phyloP scores from a whole-genome alignment of 2,888 invertebrate species.

The Merodon equestris region DNA sequence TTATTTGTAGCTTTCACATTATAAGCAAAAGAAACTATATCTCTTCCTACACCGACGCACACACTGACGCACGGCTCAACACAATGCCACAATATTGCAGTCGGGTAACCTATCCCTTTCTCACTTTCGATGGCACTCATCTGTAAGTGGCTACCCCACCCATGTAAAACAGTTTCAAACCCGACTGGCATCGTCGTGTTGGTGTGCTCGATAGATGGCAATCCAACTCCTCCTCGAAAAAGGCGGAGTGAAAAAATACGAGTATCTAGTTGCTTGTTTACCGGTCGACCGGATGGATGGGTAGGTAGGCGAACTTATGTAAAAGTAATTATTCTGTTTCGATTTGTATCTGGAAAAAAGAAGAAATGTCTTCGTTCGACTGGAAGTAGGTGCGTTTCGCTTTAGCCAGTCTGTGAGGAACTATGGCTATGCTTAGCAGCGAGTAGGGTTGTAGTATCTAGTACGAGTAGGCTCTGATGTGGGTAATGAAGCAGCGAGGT shows the following conservation, averaged over 20 bases:
- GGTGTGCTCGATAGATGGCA: conserved; percentile 15
- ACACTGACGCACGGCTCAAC: conserved; percentile 13
- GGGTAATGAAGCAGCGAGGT: no score
- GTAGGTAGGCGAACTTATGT: no score
- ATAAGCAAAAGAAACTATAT: conserved; percentile 33
- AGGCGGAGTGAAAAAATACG: conserved; percentile 58
- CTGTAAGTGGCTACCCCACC: conserved; percentile 48
- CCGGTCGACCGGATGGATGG: no score
- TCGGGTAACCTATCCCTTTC: conserved; percentile 7
- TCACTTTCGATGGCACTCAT: conserved; percentile 34
- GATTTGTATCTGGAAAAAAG: no score
- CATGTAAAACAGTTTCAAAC: conserved; percentile 57
- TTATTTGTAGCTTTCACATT: conserved; percentile 1
- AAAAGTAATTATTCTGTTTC: no score
- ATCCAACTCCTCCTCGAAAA: conserved; percentile 60
- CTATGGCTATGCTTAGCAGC: no score
- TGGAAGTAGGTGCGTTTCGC: no score
- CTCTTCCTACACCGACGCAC: conserved; percentile 9
- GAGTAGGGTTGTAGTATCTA: no score
- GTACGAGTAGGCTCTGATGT: no score
- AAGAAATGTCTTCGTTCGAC: no score
- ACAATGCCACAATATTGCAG: no score
- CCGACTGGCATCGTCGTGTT: conserved; percentile 24
- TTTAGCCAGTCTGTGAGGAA: no score
- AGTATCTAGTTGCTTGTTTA: conserved; percentile 30